A percentile compares a stretch with the other conserved stretches of the same genome.
These are phyloP conservation scores for Drosophila azteca DNA, from an alignment of 1,140 invertebrate species.

Conservation along the genomic window DNA sequence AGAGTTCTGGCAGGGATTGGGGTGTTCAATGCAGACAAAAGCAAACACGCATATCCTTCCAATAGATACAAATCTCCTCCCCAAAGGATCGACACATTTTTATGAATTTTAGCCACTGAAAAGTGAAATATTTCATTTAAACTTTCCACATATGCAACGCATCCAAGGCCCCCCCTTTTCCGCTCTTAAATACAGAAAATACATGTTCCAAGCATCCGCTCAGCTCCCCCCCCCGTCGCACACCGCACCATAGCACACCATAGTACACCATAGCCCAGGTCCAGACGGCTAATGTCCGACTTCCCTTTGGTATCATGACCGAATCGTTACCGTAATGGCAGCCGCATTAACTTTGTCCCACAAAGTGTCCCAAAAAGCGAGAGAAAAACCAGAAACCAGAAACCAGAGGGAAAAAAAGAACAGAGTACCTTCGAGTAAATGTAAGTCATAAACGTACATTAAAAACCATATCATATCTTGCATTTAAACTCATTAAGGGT, in stretches of 20 bases:
- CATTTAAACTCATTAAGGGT: constrained; percentile 73
- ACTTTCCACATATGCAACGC: constrained; percentile 19
- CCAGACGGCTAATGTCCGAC: constrained; percentile 26
- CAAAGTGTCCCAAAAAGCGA: constrained; percentile 43
- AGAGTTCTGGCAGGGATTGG: neutral
- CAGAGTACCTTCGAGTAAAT: neutral
- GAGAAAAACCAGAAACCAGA: neutral
- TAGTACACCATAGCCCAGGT: too few relatives aligned
- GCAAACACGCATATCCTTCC: too few relatives aligned
- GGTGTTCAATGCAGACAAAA: too few relatives aligned
- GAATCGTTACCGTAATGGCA: constrained; percentile 48
- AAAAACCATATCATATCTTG: constrained; percentile 56
- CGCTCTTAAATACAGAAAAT: neutral
- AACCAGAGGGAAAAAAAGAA: constrained; percentile 3
- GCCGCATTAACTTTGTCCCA: constrained; percentile 48
- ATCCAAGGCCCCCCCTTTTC: constrained; percentile 8
- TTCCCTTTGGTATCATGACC: constrained; percentile 42
- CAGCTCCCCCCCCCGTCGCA: too few relatives aligned
- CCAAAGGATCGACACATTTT: too few relatives aligned
- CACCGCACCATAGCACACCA: too few relatives aligned
- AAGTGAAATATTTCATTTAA: constrained; percentile 1
- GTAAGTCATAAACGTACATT: constrained; percentile 58
- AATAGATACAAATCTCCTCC: too few relatives aligned
- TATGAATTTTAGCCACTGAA: too few relatives aligned
- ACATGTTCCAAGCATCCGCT: constrained; percentile 33